Base-by-base conservation (phyloP, 2,797 vertebrate genomes). In the Microctenopoma lineatum region DNA sequence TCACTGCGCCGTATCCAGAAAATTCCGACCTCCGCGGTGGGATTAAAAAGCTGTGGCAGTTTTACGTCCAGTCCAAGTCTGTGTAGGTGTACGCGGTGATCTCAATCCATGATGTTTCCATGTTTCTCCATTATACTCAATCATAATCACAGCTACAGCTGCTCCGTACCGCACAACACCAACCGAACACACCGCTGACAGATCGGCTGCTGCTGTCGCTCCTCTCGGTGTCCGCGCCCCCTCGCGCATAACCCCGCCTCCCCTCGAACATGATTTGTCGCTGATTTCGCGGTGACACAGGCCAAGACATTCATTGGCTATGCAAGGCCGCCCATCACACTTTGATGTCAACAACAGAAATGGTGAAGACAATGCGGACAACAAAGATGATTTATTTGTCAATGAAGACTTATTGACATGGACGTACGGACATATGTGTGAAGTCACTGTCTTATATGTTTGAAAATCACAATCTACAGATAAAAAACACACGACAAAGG, bases 301-400 rank as follows among this genome's bases (percentile, higher is more conserved):
- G 0, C 4, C 1, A 15, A 0, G 18, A 7, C 13, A 2, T 0
- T 0, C 12, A 86, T 87, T 86, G 84, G 90, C 44, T 46, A 2
- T 5, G 0, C 0, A 0, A 5, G 16, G 41, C 46, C 39, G 80
- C 69, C 85, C 12, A 3, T 91, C 79, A 70, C 7, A 11, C 25
- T 0, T 3, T 2, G 59, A 50, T 74, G 87, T 91, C 87, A 91
- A 89, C 92, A 89, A 81, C 80, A 86, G 89, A 89, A 88, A 88
- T 85, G 87, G 86, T 25, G 74, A 34, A 26, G 59, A 46, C 48
- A 60, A 69, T 32, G 67, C 70, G 73, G 69, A 73, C 55, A 84
- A 89, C 84, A 89, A 85, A 90, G 81, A 79, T 89, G 79, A 84
- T 76, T 69, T 48, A 60, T 53, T 71, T 29, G 8, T 50, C 25